These are phyloP conservation scores for Hartigia nigra DNA, from an alignment of 2,888 invertebrate species.

Conservation along the genomic window DNA sequence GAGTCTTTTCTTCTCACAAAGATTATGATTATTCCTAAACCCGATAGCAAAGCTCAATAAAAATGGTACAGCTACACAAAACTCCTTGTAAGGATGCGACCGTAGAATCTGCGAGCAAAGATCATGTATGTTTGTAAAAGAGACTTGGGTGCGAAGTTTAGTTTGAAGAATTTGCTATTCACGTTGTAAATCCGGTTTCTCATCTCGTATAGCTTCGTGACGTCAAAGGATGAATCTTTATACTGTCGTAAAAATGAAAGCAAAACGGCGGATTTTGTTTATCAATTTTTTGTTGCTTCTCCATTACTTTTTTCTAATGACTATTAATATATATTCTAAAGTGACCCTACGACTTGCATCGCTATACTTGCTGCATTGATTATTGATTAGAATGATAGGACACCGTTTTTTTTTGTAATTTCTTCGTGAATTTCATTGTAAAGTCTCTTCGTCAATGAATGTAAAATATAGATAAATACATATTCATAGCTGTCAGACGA, in stretches of 20 bases:
- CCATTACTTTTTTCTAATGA: neutral
- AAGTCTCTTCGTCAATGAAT: neutral
- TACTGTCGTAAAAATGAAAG: neutral
- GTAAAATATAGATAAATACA: neutral
- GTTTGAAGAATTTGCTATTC: neutral
- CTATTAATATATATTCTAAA: neutral
- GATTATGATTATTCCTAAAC: neutral
- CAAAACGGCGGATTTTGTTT: neutral
- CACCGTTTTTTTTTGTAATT: neutral
- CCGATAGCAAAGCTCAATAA: neutral
- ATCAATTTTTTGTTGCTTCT: neutral
- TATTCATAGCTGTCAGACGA: neutral
- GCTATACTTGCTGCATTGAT: neutral
- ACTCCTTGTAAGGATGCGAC: neutral
- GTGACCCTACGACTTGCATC: neutral
- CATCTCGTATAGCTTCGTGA: neutral
- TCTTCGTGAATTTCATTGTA: neutral
- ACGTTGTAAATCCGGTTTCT: neutral
- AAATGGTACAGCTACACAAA: neutral
- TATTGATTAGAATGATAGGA: neutral
- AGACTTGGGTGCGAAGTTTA: neutral
- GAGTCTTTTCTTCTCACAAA: neutral
- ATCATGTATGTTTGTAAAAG: neutral
- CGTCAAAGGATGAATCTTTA: neutral
- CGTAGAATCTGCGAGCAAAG: neutral